Evolutionary conservation across 2,888 invertebrate genomes (phyloP).

Genomic region (Pollenia angustigena): DNA sequence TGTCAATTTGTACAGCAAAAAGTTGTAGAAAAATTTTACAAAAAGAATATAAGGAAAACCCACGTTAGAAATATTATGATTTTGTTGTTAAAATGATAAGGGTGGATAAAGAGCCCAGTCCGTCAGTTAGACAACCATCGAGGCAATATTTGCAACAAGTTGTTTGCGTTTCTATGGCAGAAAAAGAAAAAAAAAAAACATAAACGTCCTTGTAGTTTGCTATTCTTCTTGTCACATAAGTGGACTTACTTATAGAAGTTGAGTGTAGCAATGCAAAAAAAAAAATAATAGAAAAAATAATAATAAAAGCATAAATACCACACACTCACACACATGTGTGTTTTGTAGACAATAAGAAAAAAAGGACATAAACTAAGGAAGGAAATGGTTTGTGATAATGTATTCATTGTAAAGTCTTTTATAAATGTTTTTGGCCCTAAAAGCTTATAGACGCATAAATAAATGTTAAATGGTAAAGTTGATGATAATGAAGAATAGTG

Average conservation of each 20-base stretch:
- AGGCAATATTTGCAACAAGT: conserved; percentile 69
- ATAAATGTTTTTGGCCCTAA: conserved; percentile 66
- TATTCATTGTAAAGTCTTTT: conserved; percentile 70
- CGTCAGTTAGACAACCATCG: background rate
- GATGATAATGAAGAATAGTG: conserved; percentile 31
- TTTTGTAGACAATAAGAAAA: conserved; percentile 53
- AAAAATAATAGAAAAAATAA: conserved; percentile 33
- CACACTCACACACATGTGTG: background rate
- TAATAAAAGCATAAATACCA: conserved; percentile 40
- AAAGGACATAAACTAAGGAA: conserved; percentile 68
- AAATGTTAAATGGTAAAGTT: conserved; percentile 38
- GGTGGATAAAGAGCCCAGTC: conserved; percentile 53
- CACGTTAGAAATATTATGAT: conserved; percentile 54
- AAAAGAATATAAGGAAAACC: conserved; percentile 73
- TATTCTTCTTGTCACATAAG: conserved; percentile 52
- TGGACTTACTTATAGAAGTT: conserved; percentile 47
- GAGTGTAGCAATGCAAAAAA: conserved; percentile 9
- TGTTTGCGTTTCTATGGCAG: conserved; percentile 52
- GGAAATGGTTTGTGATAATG: conserved; percentile 71
- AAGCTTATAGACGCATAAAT: conserved; percentile 54
- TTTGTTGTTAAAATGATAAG: conserved; percentile 48
- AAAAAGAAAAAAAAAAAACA: conserved; percentile 14
- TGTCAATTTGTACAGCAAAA: conserved; percentile 71
- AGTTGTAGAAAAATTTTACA: conserved; percentile 56
- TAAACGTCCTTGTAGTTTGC: conserved; percentile 62